phyloP scores from a whole-genome alignment of 1,140 invertebrate species.

The Fopius arisanus region DNA sequence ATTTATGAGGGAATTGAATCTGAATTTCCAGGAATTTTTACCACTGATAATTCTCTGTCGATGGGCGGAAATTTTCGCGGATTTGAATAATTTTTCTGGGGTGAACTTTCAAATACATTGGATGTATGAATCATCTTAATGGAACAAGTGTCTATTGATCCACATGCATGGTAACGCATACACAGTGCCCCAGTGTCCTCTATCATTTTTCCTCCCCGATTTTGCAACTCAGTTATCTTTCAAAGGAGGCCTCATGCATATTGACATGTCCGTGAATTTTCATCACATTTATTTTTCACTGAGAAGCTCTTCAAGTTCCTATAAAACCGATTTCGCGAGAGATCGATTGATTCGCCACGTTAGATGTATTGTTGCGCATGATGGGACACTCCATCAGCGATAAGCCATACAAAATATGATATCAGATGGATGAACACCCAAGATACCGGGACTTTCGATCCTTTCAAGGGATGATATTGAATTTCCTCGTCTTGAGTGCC shows the following conservation, averaged over 20 bases:
- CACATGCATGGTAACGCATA: not conserved
- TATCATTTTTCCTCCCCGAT: too few species aligned
- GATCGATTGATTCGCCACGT: not conserved
- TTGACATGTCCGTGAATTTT: too few species aligned
- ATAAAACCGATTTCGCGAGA: not conserved
- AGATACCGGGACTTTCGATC: not conserved
- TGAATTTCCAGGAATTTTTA: too few species aligned
- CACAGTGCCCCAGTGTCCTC: not conserved
- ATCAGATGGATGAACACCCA: not conserved
- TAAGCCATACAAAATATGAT: not conserved
- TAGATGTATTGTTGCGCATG: not conserved
- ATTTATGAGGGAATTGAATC: too few species aligned
- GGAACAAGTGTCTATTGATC: not conserved
- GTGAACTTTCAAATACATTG: not conserved
- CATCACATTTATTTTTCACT: not conserved
- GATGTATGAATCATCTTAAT: not conserved
- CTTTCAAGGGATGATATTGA: too few species aligned
- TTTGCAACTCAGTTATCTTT: too few species aligned
- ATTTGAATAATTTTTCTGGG: not conserved
- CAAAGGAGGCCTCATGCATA: too few species aligned
- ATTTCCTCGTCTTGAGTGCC: too few species aligned
- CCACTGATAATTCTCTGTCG: too few species aligned
- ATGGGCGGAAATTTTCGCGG: not conserved
- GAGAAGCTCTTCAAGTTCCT: not conserved
- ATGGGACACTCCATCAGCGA: not conserved